Evolutionary conservation across 30 jellyfish, hydroid and myxozoan species (phyloP).

Genomic region (Phacellophora camtschatica): DNA sequence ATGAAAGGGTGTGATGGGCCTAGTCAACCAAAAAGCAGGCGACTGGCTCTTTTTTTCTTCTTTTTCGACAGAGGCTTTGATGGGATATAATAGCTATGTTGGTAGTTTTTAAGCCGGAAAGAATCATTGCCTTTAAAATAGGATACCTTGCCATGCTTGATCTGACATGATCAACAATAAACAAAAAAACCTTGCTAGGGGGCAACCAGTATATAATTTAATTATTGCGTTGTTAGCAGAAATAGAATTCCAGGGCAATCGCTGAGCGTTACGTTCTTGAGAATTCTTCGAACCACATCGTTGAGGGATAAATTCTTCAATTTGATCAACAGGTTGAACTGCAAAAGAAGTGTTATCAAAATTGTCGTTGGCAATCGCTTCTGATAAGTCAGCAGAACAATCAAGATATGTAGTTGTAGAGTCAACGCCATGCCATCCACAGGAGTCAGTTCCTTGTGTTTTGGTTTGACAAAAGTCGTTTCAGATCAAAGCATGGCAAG

Average conservation of each 20-base stretch:
- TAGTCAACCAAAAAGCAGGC: too few species aligned
- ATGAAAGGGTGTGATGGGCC: too few species aligned
- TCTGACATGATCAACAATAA: conserved; percentile 19
- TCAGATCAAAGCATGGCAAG: too few species aligned
- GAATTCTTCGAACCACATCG: background rate
- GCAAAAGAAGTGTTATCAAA: too few species aligned
- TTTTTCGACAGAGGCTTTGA: conserved; percentile 22
- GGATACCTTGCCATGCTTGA: conserved; percentile 27
- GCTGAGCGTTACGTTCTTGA: background rate
- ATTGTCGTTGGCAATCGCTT: conserved; percentile 4
- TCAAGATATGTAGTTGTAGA: background rate
- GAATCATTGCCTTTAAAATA: conserved; percentile 18
- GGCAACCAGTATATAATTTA: conserved; percentile 31
- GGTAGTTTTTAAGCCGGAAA: background rate
- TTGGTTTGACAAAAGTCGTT: background rate
- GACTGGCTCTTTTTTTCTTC: conserved; percentile 33
- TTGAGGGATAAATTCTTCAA: background rate
- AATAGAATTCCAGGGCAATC: conserved; percentile 4
- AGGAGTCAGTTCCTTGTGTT: background rate
- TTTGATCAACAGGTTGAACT: background rate
- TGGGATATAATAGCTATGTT: conserved; percentile 33
- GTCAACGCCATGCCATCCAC: background rate
- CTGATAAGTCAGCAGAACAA: conserved; percentile 1
- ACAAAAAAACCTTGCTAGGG: conserved; percentile 19
- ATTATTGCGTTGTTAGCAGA: background rate